Evolutionary conservation across 2,888 invertebrate species (phyloP).

Genomic region (Heliconius aoede): DNA sequence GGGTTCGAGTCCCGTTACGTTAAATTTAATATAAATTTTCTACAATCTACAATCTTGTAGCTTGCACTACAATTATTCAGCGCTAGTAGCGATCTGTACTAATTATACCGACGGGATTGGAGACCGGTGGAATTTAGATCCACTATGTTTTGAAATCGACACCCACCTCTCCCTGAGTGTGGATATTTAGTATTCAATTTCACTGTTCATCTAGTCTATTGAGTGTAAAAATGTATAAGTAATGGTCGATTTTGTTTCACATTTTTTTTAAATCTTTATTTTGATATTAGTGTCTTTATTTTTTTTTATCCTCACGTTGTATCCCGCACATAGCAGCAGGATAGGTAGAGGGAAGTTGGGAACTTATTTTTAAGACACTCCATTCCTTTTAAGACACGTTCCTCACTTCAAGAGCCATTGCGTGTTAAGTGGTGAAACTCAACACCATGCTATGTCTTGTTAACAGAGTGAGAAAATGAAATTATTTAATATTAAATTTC

Average conservation of each 20-base stretch:
- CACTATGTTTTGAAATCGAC: conserved; percentile 52
- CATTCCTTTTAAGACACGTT: not conserved
- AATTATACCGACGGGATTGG: conserved; percentile 47
- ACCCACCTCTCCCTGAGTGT: conserved; percentile 25
- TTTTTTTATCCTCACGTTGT: not conserved
- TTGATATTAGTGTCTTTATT: not conserved
- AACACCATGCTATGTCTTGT: not conserved
- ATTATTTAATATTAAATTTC: not conserved
- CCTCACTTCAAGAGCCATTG: not conserved
- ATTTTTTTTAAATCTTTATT: not conserved
- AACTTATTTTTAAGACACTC: not conserved
- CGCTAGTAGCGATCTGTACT: conserved; percentile 47
- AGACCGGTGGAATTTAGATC: conserved; percentile 46
- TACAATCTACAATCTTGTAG: not conserved
- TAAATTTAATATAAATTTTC: not conserved
- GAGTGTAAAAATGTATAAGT: not conserved
- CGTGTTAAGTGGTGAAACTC: not conserved
- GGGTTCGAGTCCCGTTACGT: too few species aligned
- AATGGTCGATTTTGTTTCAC: not conserved
- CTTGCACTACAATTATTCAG: conserved; percentile 39
- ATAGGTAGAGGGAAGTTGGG: not conserved
- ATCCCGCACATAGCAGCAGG: not conserved
- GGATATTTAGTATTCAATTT: conserved; percentile 4
- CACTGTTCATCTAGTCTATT: conserved; percentile 2
- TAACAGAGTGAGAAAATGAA: not conserved